These are phyloP conservation scores for Lasioglossum oenotherae DNA, from an alignment of 2,888 invertebrate species.

Conservation along the genomic window DNA sequence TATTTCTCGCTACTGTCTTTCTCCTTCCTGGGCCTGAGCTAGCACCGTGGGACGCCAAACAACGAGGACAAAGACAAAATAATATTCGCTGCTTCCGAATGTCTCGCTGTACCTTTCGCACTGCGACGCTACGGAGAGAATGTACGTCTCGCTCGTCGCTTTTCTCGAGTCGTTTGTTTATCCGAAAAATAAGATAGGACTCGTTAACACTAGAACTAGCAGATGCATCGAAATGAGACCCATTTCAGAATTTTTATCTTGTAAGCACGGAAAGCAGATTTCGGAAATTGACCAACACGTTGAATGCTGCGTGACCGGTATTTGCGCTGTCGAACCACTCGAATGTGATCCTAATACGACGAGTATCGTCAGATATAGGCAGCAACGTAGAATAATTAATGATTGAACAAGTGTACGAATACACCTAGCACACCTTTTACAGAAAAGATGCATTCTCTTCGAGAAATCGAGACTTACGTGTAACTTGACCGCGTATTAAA, in stretches of 20 bases:
- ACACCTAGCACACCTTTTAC: background rate
- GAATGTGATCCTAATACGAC: background rate
- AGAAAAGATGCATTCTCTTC: background rate
- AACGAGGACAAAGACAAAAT: background rate
- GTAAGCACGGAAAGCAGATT: background rate
- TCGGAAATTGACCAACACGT: background rate
- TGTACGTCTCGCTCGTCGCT: slow-evolving; percentile 1
- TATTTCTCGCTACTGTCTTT: background rate
- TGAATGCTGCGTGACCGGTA: background rate
- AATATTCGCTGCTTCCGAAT: background rate
- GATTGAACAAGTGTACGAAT: background rate
- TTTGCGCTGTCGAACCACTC: background rate
- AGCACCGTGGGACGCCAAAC: slow-evolving; percentile 14
- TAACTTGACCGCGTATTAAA: background rate
- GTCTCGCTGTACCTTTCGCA: background rate
- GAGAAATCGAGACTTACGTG: background rate
- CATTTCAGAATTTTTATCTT: background rate
- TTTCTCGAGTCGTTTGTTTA: slow-evolving; percentile 1
- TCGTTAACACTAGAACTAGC: slow-evolving; percentile 9
- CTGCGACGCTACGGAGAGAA: background rate
- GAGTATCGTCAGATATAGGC: background rate
- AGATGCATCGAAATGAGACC: background rate
- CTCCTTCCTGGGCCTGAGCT: background rate
- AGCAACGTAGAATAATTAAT: background rate
- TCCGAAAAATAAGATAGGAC: slow-evolving; percentile 5